Evolutionary conservation across 1,140 invertebrate species (phyloP).

Genomic region (Colletes latitarsis): DNA sequence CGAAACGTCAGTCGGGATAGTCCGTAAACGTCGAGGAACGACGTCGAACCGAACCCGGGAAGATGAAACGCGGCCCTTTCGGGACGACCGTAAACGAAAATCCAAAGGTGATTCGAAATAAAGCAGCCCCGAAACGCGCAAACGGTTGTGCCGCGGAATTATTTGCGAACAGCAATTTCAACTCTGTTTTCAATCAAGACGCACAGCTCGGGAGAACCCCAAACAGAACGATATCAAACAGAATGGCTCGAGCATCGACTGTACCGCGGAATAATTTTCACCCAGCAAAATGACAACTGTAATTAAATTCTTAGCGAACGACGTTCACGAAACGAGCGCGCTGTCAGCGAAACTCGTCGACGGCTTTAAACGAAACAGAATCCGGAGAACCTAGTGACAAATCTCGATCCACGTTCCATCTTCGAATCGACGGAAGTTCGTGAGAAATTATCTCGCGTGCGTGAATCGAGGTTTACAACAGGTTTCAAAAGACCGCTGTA

Average conservation of each 20-base stretch:
- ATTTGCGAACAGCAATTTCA: conserved; percentile 39
- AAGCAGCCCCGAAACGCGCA: conserved; percentile 6
- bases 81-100: conserved; percentile 27
- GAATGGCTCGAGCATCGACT: not conserved
- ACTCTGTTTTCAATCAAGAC: conserved; percentile 33
- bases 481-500: not conserved
- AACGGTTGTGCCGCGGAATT: not conserved
- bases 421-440: not conserved
- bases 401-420: not conserved
- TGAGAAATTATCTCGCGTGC: too few species aligned
- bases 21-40: not conserved
- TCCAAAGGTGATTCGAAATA: conserved; percentile 32
- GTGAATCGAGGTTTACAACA: too few species aligned
- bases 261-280: not conserved
- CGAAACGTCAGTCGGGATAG: too few species aligned
- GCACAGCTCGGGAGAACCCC: not conserved
- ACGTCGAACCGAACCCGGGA: not conserved
- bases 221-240: conserved; percentile 4
- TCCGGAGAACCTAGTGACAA: not conserved
- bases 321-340: not conserved
- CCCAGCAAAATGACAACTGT: not conserved
- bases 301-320: conserved; percentile 4
- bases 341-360: not conserved
- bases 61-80: conserved; percentile 26
- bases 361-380: not conserved